phyloP scores from a whole-genome alignment of 1,140 invertebrate genomes.

The Drosophila lacteicornis region DNA sequence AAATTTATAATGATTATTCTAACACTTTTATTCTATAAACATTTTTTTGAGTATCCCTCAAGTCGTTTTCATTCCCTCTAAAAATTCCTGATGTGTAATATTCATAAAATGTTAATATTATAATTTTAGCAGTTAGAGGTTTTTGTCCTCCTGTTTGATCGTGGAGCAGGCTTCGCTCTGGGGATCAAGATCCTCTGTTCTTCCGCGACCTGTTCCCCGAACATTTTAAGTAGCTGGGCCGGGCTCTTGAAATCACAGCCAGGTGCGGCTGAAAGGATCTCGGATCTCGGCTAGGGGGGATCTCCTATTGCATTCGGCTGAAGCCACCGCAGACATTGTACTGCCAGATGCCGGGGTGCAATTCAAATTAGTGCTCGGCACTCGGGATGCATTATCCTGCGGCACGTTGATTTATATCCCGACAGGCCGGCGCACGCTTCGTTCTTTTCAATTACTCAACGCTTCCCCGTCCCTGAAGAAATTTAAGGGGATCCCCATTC shows the following conservation, averaged over 20 bases:
- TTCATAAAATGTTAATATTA: constrained; percentile 63
- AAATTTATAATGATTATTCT: neutral
- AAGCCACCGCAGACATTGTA: constrained; percentile 43
- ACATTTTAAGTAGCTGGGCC: constrained; percentile 48
- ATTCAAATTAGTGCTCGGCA: constrained; percentile 77
- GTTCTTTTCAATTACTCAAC: constrained; percentile 69
- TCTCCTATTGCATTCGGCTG: constrained; percentile 74
- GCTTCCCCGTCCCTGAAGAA: constrained; percentile 3
- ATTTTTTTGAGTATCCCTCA: neutral
- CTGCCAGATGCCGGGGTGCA: constrained; percentile 50
- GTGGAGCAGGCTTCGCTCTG: constrained; percentile 28
- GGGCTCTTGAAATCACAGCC: constrained; percentile 60
- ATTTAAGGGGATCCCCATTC: constrained; percentile 30
- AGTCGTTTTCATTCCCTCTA: neutral
- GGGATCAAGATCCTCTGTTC: constrained; percentile 6
- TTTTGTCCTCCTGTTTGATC: constrained; percentile 20
- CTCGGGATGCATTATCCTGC: constrained; percentile 71
- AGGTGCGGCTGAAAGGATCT: constrained; percentile 64
- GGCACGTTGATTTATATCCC: constrained; percentile 68
- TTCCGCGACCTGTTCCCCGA: constrained; percentile 60
- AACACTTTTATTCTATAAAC: neutral
- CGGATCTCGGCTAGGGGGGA: constrained; percentile 37
- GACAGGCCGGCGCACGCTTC: constrained; percentile 41
- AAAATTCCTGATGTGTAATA: constrained; percentile 4
- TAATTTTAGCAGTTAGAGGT: constrained; percentile 57